Evolutionary conservation across 2,888 invertebrate genomes (phyloP).

Genomic region (Polymixis flavicincta): DNA sequence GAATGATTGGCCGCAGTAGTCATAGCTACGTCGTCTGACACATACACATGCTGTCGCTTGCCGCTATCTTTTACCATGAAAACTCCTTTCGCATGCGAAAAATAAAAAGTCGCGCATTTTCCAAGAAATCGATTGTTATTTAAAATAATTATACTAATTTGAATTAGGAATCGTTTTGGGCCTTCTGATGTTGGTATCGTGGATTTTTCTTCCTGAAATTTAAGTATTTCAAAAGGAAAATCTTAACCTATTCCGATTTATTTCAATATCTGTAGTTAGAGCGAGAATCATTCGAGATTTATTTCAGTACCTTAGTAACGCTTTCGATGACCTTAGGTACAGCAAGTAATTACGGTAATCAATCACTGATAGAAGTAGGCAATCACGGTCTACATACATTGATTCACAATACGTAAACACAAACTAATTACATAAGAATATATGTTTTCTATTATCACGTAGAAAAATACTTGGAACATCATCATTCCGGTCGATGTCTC

Average conservation of each 20-base stretch:
- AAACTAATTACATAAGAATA: conserved; percentile 40
- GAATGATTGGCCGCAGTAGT: conserved; percentile 81
- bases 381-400: conserved; percentile 46
- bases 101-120: not conserved
- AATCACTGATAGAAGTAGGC: conserved; percentile 59
- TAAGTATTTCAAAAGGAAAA: not conserved
- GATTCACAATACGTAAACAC: conserved; percentile 48
- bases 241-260: no score
- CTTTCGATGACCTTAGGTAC: conserved; percentile 48
- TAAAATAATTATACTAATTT: no score
- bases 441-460: conserved; percentile 25
- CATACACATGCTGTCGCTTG: conserved; percentile 38
- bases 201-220: not conserved
- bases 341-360: conserved; percentile 58
- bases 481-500: conserved; percentile 35
- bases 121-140: not conserved
- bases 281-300: conserved; percentile 50
- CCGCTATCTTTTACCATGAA: conserved; percentile 37
- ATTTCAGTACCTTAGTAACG: conserved; percentile 27
- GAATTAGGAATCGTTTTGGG: no score
- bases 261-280: not conserved
- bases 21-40: conserved; percentile 73
- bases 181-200: not conserved
- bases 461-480: conserved; percentile 21
- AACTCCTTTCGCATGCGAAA: conserved; percentile 32